Conservation (phyloP, 2,113 vertebrate genomes). For the Oophaga pumilio region DNA sequence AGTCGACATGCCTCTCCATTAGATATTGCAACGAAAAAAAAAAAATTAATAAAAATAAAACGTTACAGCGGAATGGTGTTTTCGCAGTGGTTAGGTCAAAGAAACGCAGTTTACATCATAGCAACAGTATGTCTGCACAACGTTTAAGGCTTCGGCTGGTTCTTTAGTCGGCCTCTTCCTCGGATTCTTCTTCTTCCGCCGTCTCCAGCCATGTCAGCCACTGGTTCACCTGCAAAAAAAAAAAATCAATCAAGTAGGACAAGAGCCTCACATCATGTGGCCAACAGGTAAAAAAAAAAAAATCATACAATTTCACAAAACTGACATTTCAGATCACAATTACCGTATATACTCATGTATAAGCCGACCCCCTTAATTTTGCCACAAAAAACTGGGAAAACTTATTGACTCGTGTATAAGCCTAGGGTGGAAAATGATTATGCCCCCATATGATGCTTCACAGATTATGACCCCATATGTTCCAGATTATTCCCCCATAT, state of each 20-base stretch:
- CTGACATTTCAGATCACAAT: too few relatives aligned
- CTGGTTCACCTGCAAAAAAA: constrained; percentile 88
- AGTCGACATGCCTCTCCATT: constrained; percentile 78
- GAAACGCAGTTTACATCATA: constrained; percentile 75
- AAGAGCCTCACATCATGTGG: too few relatives aligned
- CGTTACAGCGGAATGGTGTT: constrained; percentile 85
- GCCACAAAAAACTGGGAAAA: too few relatives aligned
- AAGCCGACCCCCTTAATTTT: too few relatives aligned
- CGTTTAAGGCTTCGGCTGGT: constrained; percentile 88
- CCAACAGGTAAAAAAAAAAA: too few relatives aligned
- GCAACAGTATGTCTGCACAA: constrained; percentile 86
- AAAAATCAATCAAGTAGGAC: background rate
- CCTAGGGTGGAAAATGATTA: too few relatives aligned
- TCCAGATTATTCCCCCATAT: too few relatives aligned
- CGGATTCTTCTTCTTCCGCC: constrained; percentile 97
- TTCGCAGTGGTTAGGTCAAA: constrained; percentile 87
- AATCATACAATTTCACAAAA: too few relatives aligned
- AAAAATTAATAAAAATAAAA: constrained; percentile 59
- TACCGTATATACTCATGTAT: too few relatives aligned
- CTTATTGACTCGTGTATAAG: too few relatives aligned
- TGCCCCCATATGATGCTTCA: too few relatives aligned
- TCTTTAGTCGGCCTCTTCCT: constrained; percentile 93
- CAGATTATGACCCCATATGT: too few relatives aligned
- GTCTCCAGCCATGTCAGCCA: constrained; percentile 99
- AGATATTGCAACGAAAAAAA: constrained; percentile 71